These are phyloP conservation scores for Chelon auratus DNA, from an alignment of 2,797 vertebrate genomes.

Conservation along the genomic window DNA sequence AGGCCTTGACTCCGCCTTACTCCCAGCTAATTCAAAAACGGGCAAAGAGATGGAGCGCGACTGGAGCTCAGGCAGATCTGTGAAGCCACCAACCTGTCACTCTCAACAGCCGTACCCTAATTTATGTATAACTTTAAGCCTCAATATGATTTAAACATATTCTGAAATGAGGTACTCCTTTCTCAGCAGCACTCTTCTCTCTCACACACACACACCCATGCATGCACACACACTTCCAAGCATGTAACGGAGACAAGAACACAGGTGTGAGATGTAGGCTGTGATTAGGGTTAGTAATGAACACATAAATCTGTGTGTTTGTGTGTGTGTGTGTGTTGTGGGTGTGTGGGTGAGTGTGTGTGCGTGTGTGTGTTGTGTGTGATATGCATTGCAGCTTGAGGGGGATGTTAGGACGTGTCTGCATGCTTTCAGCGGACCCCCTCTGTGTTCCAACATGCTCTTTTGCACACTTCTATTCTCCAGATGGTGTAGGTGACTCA, in stretches of 20 bases:
- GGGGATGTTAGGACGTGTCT: conserved; percentile 60
- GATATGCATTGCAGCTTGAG: conserved; percentile 35
- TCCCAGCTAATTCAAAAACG: no score
- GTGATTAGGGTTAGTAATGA: conserved; percentile 73
- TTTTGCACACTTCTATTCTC: conserved; percentile 73
- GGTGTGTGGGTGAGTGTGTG: conserved; percentile 40
- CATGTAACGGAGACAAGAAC: conserved; percentile 62
- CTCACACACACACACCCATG: conserved; percentile 9
- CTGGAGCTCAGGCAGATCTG: no score
- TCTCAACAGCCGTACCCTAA: no score
- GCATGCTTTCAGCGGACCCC: conserved; percentile 73
- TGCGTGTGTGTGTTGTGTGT: conserved; percentile 28
- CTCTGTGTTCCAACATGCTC: conserved; percentile 78
- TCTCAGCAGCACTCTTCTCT: conserved; percentile 1
- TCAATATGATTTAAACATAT: neutral
- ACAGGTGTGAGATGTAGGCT: conserved; percentile 67
- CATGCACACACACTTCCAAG: conserved; percentile 37
- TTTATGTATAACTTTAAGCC: neutral
- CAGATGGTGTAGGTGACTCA: conserved; percentile 86
- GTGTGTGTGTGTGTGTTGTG: conserved; percentile 27
- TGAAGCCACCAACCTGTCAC: no score
- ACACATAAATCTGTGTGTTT: conserved; percentile 46
- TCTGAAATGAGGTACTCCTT: conserved; percentile 14
- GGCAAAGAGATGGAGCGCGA: no score
- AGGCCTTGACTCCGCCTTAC: no score